Evolutionary conservation across 2,797 vertebrate genomes (phyloP).

Genomic region (Eospalax fontanierii): DNA sequence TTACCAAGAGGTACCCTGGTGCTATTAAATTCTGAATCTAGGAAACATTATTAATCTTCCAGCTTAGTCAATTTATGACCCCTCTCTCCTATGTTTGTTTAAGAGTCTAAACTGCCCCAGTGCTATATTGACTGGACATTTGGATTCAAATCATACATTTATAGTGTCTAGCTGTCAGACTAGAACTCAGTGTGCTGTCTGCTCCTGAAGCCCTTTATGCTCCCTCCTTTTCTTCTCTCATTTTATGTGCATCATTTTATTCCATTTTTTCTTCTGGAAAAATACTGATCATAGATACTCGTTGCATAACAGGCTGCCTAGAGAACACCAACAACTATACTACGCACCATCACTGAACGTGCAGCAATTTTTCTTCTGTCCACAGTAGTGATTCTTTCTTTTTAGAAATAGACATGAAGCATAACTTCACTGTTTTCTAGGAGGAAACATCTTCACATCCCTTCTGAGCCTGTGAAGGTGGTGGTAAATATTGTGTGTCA

Average conservation of each 20-base stretch:
- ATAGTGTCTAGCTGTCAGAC: conserved; percentile 2
- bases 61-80: background rate
- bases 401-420: conserved; percentile 1
- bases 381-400: background rate
- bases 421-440: conserved; percentile 40
- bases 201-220: background rate
- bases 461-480: background rate
- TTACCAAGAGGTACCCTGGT: background rate
- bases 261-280: conserved; percentile 53
- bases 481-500: background rate
- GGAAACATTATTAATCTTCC: background rate
- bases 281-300: background rate
- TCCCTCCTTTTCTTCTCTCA: background rate
- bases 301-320: background rate
- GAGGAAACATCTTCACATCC: background rate
- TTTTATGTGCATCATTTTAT: conserved; percentile 2
- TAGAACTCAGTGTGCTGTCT: background rate
- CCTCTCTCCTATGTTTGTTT: background rate
- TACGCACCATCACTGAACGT: background rate
- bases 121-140: background rate
- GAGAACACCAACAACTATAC: background rate
- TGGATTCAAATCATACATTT: background rate
- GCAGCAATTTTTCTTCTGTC: background rate
- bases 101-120: background rate
- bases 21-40: background rate